Evolutionary conservation across 2,888 invertebrate genomes (phyloP).

Genomic region (Phoenoteleia sp.): DNA sequence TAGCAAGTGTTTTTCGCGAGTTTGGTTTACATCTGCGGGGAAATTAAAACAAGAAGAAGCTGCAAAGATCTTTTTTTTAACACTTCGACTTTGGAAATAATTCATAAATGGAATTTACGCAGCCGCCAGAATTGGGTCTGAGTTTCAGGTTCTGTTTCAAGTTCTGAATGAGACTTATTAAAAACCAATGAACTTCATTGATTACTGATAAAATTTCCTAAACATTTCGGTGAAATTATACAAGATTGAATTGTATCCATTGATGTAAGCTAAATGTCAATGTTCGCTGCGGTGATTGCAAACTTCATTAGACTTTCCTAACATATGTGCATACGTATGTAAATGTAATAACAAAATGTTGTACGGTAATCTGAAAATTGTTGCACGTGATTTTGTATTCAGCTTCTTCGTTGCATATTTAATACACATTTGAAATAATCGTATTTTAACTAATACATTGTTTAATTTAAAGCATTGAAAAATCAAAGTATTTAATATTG

Average conservation of each 20-base stretch:
- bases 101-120: background rate
- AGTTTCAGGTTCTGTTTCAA: background rate
- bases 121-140: background rate
- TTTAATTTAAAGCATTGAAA: no score
- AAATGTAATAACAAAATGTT: no score
- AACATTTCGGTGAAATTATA: background rate
- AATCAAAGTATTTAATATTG: no score
- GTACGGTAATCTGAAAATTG: no score
- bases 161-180: background rate
- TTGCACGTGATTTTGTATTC: no score
- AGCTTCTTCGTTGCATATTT: no score
- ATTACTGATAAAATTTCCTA: background rate
- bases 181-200: background rate
- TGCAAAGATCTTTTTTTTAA: background rate
- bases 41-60: slow-evolving; percentile 20
- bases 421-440: no score
- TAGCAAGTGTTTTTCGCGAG: slow-evolving; percentile 33
- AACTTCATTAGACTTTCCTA: background rate
- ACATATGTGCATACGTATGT: no score
- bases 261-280: background rate
- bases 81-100: background rate
- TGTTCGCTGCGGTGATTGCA: background rate
- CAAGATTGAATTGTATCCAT: background rate
- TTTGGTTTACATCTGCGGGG: slow-evolving; percentile 27
- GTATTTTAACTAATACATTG: no score